Base-by-base conservation (phyloP, 2,797 vertebrate genomes). In the Labeo calbasu region DNA sequence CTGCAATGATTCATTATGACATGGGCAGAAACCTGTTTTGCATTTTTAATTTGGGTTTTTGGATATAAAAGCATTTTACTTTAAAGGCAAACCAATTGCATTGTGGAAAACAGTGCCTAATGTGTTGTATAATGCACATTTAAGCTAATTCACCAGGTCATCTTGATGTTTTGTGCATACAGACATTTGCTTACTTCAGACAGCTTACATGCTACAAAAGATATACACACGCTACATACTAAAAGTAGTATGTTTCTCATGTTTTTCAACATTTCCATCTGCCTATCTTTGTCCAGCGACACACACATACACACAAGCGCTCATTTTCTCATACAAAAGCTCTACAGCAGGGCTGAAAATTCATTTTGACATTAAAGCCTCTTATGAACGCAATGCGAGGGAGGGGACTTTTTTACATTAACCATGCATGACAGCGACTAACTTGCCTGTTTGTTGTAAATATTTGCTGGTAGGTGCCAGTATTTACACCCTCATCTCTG, bases 401-500 rank as follows among this genome's bases (percentile, higher is more conserved):
- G 82, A 50, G 55, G 43, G 50, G n/a, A 36, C 21, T 61, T 75
- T 55, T 81, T 70, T 19, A 50, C 71, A 87, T 65, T 84, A 77
- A 23, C 25, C 79, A 75, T 79, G 46, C 40, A 63, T 71, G 78
- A 53, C 77, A 86, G 2, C 2, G 7, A 51, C 61, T 61, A 61
- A 81, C 75, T 65, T 83, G 75, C 40, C 46, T 71, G 57, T 89
- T 77, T 78, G 28, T 77, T 65, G 81, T 51, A 81, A 89, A 90
- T 72, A 85, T 93, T 90, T 88, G 48, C 71, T 51, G 32, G 61
- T 72, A 79, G 83, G 81, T 89, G 53, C 86, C 82, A 87, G 86
- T 89, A 82, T 72, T 84, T 82, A 81, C 82, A 83, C 50, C 87
- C 28, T 84, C 59, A 66, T 91, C 61, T n/a, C 88, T 81, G 89